Conservation (phyloP, 2,888 invertebrate species). For the Dugesia japonica region DNA sequence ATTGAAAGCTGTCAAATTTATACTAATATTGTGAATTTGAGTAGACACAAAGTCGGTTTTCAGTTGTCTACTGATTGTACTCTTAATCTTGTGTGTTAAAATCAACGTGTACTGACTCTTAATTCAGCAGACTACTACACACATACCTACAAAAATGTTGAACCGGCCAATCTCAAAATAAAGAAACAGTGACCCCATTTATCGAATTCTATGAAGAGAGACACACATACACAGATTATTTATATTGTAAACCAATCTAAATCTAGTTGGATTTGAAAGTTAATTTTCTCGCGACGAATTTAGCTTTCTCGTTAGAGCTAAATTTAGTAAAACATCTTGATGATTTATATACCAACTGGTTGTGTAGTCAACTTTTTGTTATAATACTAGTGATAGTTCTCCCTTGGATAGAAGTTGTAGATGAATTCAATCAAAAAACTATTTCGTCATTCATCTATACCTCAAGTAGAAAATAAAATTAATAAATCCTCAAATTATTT, state of each 20-base stretch:
- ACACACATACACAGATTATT: too few species aligned
- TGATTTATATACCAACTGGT: slow-evolving; percentile 1
- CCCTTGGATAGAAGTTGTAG: neutral
- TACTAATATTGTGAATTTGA: too few species aligned
- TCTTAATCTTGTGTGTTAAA: too few species aligned
- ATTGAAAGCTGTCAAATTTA: too few species aligned
- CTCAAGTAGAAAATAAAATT: slow-evolving; percentile 9
- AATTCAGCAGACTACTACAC: neutral
- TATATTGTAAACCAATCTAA: neutral
- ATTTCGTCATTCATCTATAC: slow-evolving; percentile 9
- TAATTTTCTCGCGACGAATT: neutral
- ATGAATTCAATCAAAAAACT: slow-evolving; percentile 7
- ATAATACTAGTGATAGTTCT: neutral
- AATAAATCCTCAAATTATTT: neutral
- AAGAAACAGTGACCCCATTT: too few species aligned
- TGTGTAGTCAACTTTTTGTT: slow-evolving; percentile 13
- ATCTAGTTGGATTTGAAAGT: neutral
- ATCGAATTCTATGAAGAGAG: too few species aligned
- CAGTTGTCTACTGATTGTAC: too few species aligned
- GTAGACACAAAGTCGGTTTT: too few species aligned
- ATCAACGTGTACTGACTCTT: too few species aligned
- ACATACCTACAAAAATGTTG: neutral
- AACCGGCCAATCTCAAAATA: neutral
- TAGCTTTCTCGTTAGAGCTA: neutral
- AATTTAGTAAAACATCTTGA: neutral